phyloP scores from a whole-genome alignment of 2,797 vertebrate species.

The Tinamus major region DNA sequence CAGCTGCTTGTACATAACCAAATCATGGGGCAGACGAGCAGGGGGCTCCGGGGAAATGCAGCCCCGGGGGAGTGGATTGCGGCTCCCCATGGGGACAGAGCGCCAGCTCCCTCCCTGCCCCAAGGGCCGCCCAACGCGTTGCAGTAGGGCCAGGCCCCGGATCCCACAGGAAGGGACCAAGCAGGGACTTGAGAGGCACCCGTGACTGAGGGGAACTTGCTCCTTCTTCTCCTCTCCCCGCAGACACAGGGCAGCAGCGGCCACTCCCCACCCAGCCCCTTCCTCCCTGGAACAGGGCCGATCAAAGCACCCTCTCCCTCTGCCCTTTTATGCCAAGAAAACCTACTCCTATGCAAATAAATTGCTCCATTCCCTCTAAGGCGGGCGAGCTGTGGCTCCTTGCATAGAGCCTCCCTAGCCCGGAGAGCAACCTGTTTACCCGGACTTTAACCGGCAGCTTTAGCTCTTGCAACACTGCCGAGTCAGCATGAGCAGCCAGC shows the following conservation, averaged over 20 bases:
- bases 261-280: neutral
- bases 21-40: too few relatives aligned
- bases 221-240: neutral
- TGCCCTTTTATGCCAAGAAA: neutral
- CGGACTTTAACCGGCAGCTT: slow-evolving; percentile 48
- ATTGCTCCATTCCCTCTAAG: neutral
- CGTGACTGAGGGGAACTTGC: neutral
- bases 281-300: neutral
- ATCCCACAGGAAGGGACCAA: neutral
- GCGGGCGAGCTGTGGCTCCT: neutral
- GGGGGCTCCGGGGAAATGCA: neutral
- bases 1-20: too few relatives aligned
- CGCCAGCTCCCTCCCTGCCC: neutral
- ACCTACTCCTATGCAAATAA: neutral
- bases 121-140: rapidly evolving
- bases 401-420: neutral
- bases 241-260: neutral
- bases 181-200: neutral
- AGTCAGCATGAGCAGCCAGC: slow-evolving; percentile 26
- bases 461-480: slow-evolving; percentile 14
- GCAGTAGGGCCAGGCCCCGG: neutral
- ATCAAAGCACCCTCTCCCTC: neutral
- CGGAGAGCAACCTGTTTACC: slow-evolving; percentile 48
- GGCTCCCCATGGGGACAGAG: rapidly evolving
- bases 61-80: neutral